Percentiles rank a stretch among this genome's conserved stretches.
phyloP scores from a whole-genome alignment of 2,113 vertebrate genomes.

The Maccullochella peelii region DNA sequence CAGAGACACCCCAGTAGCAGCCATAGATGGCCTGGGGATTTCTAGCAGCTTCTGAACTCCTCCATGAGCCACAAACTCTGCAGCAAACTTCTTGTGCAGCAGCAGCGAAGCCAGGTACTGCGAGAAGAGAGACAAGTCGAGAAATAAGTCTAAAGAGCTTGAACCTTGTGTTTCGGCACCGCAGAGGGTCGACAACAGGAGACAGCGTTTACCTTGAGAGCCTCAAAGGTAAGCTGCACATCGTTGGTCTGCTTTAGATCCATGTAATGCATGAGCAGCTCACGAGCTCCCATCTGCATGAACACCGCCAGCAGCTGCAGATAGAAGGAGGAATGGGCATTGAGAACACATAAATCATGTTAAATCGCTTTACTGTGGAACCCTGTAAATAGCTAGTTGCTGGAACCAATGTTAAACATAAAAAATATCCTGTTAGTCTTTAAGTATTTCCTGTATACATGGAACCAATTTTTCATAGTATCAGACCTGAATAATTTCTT shows the following conservation, averaged over 20 bases:
- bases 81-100: constrained; percentile 99
- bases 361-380: not conserved
- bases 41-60: constrained; percentile 97
- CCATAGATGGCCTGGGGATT: constrained; percentile 98
- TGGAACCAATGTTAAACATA: not conserved
- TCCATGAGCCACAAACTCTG: constrained; percentile 98
- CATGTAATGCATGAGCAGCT: constrained; percentile 98
- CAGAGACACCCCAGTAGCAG: constrained; percentile 97
- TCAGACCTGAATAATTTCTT: not conserved
- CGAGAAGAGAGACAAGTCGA: constrained; percentile 1
- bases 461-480: not conserved
- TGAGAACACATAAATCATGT: not conserved
- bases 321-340: constrained; percentile 26
- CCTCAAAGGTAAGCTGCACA: constrained; percentile 97
- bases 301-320: constrained; percentile 94
- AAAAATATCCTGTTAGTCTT: not conserved
- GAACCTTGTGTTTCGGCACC: not conserved
- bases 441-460: not conserved
- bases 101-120: constrained; percentile 98
- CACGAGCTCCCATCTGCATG: constrained; percentile 97
- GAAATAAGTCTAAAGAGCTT: not conserved
- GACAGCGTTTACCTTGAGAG: constrained; percentile 90
- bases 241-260: constrained; percentile 97
- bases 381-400: not conserved
- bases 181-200: not conserved